Evolutionary conservation across 2,797 vertebrate species (phyloP), one percentile per base, ranked within the genome.

Genomic region (Potorous gilbertii): DNA sequence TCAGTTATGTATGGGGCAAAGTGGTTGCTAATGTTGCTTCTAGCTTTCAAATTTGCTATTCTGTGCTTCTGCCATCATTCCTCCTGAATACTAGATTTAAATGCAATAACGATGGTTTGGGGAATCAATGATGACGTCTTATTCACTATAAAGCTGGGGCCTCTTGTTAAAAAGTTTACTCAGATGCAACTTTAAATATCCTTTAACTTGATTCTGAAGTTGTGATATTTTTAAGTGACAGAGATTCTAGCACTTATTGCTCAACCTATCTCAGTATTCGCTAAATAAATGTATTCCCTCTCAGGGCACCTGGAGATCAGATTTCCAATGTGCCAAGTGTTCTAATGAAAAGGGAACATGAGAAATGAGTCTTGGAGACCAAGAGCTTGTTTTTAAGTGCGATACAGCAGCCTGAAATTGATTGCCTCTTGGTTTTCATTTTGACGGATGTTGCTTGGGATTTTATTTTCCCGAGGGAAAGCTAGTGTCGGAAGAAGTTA

Each of bases 361-460:
- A 87, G 91, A 62, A 90, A 81, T 81, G 50, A 31, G n/a, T 92
- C 87, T 8, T 16, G 40, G 62, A 96, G 55, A 55, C 94, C 93
- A 57, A 93, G 40, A 95, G 93, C 93, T 89, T 74, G 14, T 97
- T 96, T 94, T 54, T 59, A 91, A 97, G n/a, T 92, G 94, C 95
- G 40, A 28, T 91, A 28, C 40, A 91, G 62, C 81, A 59, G 56
- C 21, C 54, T 91, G 9, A n/a, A 97, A 95, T 21, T 40, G 90
- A 92, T 96, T 87, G 24, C 29, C 54, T 93, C 81, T 91, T 59
- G 93, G 90, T 92, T 16, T 66, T 94, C 54, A 55, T 50, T 91
- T 54, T 92, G 66, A 90, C 46, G 56, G 52, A 90, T 93, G 54
- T 14, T 93, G 92, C 56, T 94, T 50, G 24, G 29, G 56, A 16